These are phyloP conservation scores for Candoia aspera DNA, from an alignment of 2,113 vertebrate species.

Conservation along the genomic window DNA sequence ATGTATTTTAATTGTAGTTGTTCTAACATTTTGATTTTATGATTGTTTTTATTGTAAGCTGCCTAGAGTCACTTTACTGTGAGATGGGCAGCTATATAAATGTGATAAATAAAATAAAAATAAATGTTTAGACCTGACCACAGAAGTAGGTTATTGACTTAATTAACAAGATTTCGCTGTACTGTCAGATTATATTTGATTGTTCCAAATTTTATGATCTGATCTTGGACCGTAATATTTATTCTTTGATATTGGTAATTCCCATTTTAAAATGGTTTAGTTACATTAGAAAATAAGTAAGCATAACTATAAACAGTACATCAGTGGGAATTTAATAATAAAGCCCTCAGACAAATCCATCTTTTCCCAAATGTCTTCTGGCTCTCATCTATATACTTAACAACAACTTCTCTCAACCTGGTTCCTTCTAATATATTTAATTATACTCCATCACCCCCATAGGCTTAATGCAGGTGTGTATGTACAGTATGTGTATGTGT, in stretches of 20 bases:
- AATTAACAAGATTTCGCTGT: neutral
- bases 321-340: neutral
- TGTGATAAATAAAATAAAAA: neutral
- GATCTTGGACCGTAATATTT: neutral
- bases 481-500: neutral
- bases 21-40: neutral
- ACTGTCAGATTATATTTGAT: neutral
- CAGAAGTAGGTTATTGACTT: neutral
- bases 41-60: neutral
- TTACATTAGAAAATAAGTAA: slow-evolving; percentile 5
- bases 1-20: neutral
- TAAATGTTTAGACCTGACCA: neutral
- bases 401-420: neutral
- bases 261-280: neutral
- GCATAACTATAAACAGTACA: no score
- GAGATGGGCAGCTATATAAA: neutral
- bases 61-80: neutral
- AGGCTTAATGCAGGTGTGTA: neutral
- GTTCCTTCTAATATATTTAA: neutral
- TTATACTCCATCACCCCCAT: neutral
- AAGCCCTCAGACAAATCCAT: neutral
- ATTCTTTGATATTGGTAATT: neutral
- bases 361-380: neutral
- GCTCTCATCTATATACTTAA: neutral
- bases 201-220: neutral